These are phyloP conservation scores for Tenthredo scrophulariae DNA, from an alignment of 2,888 invertebrate species.

Conservation along the genomic window DNA sequence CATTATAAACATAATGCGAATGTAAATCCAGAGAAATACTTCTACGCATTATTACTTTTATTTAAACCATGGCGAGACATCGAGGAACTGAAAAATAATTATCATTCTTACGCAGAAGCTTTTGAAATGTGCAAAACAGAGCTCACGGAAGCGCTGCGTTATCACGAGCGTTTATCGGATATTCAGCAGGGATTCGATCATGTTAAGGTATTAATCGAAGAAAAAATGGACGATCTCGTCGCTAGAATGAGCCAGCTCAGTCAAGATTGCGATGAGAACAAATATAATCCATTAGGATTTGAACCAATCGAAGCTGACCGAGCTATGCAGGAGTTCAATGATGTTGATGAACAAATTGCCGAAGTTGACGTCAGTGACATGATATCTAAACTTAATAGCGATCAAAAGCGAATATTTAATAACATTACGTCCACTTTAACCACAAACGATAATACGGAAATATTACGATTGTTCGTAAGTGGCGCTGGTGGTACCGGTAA, in stretches of 20 bases:
- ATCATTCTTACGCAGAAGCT: constrained; percentile 57
- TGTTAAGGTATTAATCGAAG: constrained; percentile 48
- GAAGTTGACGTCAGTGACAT: constrained; percentile 62
- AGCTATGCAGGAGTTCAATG: constrained; percentile 43
- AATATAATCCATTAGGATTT: constrained; percentile 34
- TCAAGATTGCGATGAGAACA: background rate
- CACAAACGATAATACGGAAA: constrained; percentile 44
- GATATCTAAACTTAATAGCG: constrained; percentile 63
- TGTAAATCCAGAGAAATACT: constrained; percentile 63
- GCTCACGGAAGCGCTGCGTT: constrained; percentile 57
- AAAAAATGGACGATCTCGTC: constrained; percentile 39
- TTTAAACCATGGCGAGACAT: constrained; percentile 62
- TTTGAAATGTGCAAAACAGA: constrained; percentile 56
- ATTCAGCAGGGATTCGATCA: constrained; percentile 55
- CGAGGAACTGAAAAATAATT: constrained; percentile 56
- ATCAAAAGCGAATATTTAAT: constrained; percentile 67
- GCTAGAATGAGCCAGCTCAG: background rate
- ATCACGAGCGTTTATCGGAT: constrained; percentile 55
- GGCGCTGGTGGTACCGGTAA: too few relatives aligned
- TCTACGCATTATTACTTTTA: constrained; percentile 61
- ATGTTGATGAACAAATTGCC: constrained; percentile 10
- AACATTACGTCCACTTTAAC: constrained; percentile 57
- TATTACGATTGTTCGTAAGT: constrained; percentile 60
- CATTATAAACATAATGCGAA: constrained; percentile 61
- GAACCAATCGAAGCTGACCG: constrained; percentile 36